These are phyloP conservation scores for Chrysolina americana DNA, from an alignment of 2,888 invertebrate genomes.

Conservation along the genomic window DNA sequence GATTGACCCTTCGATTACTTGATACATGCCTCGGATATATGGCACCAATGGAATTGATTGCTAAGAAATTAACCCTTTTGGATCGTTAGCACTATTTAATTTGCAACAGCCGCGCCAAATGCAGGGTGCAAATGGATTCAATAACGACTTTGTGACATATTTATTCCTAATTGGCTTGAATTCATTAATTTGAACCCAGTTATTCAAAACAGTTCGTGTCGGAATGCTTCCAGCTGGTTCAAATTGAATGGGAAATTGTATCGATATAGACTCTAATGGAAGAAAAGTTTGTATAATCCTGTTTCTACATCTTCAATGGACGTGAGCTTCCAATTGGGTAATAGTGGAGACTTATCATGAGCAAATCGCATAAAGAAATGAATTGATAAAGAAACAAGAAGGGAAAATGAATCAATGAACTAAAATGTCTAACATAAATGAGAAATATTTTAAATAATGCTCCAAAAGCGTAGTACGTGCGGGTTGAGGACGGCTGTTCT, in stretches of 20 bases:
- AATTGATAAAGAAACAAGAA: no score
- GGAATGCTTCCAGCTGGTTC: conserved; percentile 13
- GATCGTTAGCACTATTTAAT: conserved; percentile 58
- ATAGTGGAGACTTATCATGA: no score
- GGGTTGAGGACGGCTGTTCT: no score
- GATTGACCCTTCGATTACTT: conserved; percentile 56
- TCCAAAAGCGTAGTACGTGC: no score
- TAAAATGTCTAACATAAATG: no score
- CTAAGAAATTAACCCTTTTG: conserved; percentile 58
- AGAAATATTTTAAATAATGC: no score
- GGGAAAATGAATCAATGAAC: no score
- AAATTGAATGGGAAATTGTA: conserved; percentile 4
- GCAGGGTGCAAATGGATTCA: conserved; percentile 49
- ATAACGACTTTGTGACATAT: conserved; percentile 53
- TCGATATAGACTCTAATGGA: background rate
- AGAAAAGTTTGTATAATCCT: background rate
- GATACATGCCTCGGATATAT: conserved; percentile 55
- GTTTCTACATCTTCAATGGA: no score
- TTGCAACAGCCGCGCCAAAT: conserved; percentile 49
- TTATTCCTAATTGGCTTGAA: conserved; percentile 47
- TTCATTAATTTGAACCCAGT: conserved; percentile 34
- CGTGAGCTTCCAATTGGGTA: no score
- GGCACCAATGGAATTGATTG: conserved; percentile 56
- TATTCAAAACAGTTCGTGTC: conserved; percentile 1
- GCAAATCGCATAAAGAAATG: no score